phyloP scores from a whole-genome alignment of 2,888 invertebrate genomes.

The Caenorhabditis sp. region DNA sequence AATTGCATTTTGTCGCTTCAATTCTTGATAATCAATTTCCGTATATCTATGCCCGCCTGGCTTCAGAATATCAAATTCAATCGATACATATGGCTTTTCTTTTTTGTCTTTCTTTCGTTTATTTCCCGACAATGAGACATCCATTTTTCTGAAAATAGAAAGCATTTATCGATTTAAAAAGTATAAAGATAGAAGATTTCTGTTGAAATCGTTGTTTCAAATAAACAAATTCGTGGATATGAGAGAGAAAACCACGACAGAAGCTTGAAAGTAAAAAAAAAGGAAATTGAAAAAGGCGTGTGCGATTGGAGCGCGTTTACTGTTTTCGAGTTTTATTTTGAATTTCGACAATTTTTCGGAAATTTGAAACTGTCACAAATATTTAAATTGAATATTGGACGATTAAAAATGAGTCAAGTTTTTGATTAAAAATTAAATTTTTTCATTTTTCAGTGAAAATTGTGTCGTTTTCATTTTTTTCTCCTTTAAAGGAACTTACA shows the following conservation, averaged over 20 bases:
- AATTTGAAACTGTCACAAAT: neutral
- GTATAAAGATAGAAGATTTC: neutral
- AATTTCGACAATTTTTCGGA: neutral
- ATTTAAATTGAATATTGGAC: neutral
- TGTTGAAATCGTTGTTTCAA: neutral
- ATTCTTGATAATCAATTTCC: constrained; percentile 24
- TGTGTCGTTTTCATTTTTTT: no score
- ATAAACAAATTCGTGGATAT: neutral
- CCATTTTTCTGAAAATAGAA: neutral
- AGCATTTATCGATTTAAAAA: neutral
- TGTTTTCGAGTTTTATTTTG: neutral
- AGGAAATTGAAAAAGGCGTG: neutral
- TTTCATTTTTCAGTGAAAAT: no score
- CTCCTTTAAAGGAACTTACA: no score
- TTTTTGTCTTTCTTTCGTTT: constrained; percentile 21
- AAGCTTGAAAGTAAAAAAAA: neutral
- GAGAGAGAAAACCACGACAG: neutral
- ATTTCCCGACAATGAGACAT: constrained; percentile 9
- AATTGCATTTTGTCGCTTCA: neutral
- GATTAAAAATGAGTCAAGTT: no score
- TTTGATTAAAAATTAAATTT: no score
- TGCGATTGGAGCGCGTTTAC: neutral
- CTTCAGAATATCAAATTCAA: constrained; percentile 13
- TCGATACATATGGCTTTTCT: constrained; percentile 11
- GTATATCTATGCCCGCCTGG: constrained; percentile 35